These are phyloP conservation scores for Tolypeutes matacus DNA, from an alignment of 2,797 vertebrate genomes.

Conservation along the genomic window DNA sequence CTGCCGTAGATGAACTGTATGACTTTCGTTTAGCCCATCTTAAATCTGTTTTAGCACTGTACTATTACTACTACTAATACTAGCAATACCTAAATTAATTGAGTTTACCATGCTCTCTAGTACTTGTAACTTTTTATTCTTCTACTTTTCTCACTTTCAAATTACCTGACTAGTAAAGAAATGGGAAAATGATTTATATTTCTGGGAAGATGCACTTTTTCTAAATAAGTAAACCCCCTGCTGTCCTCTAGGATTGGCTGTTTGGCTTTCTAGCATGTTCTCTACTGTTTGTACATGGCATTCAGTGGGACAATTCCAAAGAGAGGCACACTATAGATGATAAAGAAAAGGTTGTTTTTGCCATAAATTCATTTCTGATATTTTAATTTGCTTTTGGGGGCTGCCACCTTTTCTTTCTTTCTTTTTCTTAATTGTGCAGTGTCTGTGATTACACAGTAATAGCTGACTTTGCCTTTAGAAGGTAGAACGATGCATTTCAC, in stretches of 20 bases:
- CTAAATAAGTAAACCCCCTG: not conserved
- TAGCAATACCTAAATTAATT: slow-evolving; percentile 10
- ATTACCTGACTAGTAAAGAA: slow-evolving; percentile 56
- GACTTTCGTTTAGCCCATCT: slow-evolving; percentile 31
- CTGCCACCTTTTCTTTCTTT: not conserved
- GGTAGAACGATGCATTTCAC: slow-evolving; percentile 54
- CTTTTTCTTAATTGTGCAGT: not conserved
- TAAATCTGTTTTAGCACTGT: not conserved
- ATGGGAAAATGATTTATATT: slow-evolving; percentile 50
- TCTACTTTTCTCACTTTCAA: slow-evolving; percentile 54
- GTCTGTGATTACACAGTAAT: slow-evolving; percentile 33
- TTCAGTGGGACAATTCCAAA: slow-evolving; percentile 39
- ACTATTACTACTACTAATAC: not conserved
- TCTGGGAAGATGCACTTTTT: slow-evolving; percentile 27
- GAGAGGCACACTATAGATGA: not conserved
- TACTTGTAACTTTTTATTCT: slow-evolving; percentile 41
- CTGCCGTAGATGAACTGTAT: not conserved
- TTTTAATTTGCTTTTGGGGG: slow-evolving; percentile 43
- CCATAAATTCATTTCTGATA: slow-evolving; percentile 37
- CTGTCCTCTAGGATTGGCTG: not conserved
- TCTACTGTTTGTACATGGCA: not conserved
- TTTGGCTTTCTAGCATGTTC: not conserved
- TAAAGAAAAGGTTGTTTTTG: slow-evolving; percentile 18
- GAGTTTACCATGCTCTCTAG: not conserved
- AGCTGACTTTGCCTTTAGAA: slow-evolving; percentile 68